These are phyloP conservation scores for Phocides pigmalion DNA, from an alignment of 1,140 invertebrate species.

Conservation along the genomic window DNA sequence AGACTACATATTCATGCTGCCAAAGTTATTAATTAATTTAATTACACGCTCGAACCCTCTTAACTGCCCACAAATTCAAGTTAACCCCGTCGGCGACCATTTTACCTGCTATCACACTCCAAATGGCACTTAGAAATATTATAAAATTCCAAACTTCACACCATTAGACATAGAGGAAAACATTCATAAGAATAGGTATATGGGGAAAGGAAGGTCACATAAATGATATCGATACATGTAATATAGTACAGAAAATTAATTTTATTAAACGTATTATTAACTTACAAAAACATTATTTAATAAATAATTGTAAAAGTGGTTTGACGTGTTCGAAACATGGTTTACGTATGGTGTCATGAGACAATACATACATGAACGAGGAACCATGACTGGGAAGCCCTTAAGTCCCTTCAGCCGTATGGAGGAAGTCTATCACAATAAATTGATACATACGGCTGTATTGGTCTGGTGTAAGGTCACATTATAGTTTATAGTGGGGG, in stretches of 20 bases:
- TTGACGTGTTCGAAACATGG: conserved; percentile 64
- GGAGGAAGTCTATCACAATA: conserved; percentile 55
- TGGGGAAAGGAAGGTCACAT: conserved; percentile 36
- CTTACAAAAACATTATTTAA: conserved; percentile 79
- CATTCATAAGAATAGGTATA: background rate
- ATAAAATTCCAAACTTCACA: background rate
- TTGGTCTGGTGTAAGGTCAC: conserved; percentile 56
- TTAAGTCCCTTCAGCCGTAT: conserved; percentile 39
- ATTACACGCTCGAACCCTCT: background rate
- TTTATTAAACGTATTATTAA: conserved; percentile 77
- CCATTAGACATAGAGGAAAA: background rate
- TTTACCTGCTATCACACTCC: background rate
- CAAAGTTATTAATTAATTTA: background rate
- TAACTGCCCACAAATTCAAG: background rate
- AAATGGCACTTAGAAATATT: background rate
- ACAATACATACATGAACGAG: conserved; percentile 42
- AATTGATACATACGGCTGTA: conserved; percentile 48
- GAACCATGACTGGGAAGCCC: conserved; percentile 35
- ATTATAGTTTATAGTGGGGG: conserved; percentile 61
- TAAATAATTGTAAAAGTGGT: conserved; percentile 74
- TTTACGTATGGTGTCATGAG: conserved; percentile 39
- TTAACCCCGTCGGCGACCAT: background rate
- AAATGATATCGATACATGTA: conserved; percentile 60
- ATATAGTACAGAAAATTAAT: conserved; percentile 79
- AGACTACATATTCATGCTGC: background rate